Base-by-base conservation (phyloP, 2,888 invertebrate genomes). In the Caenorhabditis sp. region DNA sequence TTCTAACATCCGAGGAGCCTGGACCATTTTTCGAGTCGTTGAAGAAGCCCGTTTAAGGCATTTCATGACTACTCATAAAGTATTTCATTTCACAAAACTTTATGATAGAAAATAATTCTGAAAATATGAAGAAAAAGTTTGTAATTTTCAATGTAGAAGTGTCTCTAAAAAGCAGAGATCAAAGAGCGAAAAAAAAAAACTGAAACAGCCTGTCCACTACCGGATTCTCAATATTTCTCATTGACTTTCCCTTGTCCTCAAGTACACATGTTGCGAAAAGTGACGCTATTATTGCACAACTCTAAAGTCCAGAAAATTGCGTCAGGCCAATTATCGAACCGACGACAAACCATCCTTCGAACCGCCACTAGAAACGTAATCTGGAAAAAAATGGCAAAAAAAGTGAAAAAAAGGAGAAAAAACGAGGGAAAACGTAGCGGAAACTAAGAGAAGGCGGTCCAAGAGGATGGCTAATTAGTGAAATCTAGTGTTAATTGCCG, bases 401-500 rank as follows among this genome's bases (percentile, higher is more conserved):
- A 35, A 10, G 44, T 5, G 41, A 24, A 41, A 26, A 49, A 14
- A 22, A n/a, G 16, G 16, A 38, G 68, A 75, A 24, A 41, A 26
- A 49, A 14, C 14, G 24, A 24, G 16, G 49, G 68, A 75, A 73
- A 66, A 41, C 24, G 47, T 38, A 56, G 75, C 41, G 64, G 56
- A 35, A 66, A 74, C 51, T 51, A 44, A 41, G 41, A 22, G 8
- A 59, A 59, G 31, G 58, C 68, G 19, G 58, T 35, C 38, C 31
- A 22, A 69, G 24, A n/a, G 49, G n/a, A 38, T 31, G 47, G 38
- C 47, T 68, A 77, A 69, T 77, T 77, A 77, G 76, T 77, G 76
- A 77, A 77, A 77, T 41, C 35, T 16, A 26, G 26, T 68, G 61
- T 66, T 77, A 77, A 77, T 77, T 77, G 76, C 51, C 61, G 41